These are phyloP conservation scores for Columba guinea DNA, from an alignment of 2,797 vertebrate genomes.

Conservation along the genomic window DNA sequence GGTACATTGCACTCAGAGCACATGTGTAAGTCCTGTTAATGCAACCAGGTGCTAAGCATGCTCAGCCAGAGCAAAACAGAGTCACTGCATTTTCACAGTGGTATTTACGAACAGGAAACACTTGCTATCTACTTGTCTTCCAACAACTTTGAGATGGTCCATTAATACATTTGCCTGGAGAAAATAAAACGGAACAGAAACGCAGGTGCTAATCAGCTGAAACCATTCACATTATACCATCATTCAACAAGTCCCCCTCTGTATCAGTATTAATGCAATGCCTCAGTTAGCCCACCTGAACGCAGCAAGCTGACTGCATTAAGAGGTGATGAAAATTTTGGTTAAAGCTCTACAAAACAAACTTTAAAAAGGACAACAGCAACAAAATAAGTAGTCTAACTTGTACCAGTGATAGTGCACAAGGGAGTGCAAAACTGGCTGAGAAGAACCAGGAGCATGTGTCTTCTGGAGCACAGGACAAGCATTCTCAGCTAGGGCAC, in stretches of 20 bases:
- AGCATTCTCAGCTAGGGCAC: conserved; percentile 30
- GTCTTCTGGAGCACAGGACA: background rate
- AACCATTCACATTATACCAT: background rate
- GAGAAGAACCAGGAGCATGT: background rate
- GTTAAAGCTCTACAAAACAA: background rate
- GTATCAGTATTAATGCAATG: background rate
- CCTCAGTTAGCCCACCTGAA: background rate
- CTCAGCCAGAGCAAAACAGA: background rate
- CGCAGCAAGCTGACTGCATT: background rate
- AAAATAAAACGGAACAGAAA: conserved; percentile 29
- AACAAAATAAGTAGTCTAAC: background rate
- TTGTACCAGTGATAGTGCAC: background rate
- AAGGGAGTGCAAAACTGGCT: background rate
- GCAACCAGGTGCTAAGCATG: background rate
- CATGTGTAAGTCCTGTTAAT: background rate
- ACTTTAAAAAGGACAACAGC: background rate
- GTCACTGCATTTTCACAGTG: background rate
- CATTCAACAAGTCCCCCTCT: background rate
- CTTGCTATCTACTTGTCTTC: background rate
- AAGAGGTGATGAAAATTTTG: background rate
- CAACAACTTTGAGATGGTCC: background rate
- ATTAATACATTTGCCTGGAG: background rate
- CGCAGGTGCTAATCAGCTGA: background rate
- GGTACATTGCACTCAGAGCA: background rate
- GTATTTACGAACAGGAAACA: background rate